Conservation (phyloP, 2,888 invertebrate species). For the Mamestra brassicae region DNA sequence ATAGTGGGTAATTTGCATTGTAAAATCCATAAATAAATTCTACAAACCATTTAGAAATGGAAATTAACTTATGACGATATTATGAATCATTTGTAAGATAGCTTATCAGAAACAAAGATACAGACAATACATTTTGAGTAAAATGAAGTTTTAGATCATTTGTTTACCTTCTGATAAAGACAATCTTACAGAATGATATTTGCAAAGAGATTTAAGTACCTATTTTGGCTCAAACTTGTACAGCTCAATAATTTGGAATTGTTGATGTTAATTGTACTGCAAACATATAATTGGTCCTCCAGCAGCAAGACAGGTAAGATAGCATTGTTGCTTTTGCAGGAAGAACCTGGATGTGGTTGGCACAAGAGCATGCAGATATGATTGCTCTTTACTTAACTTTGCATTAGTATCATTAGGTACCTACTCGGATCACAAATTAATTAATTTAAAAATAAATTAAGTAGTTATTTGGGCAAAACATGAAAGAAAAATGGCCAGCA, state of each 20-base stretch:
- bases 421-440: no score
- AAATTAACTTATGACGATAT: constrained; percentile 55
- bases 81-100: constrained; percentile 54
- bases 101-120: constrained; percentile 54
- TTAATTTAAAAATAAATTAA: no score
- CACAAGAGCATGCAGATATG: no score
- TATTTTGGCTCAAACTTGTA: neutral
- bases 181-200: constrained; percentile 11
- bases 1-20: no score
- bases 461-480: no score
- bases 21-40: neutral
- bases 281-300: neutral
- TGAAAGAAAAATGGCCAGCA: no score
- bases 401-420: no score
- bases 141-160: constrained; percentile 21
- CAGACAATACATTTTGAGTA: constrained; percentile 25
- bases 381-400: no score
- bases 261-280: neutral
- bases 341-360: no score
- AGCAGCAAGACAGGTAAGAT: no score
- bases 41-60: constrained; percentile 39
- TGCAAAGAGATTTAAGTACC: constrained; percentile 5
- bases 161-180: constrained; percentile 24
- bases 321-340: no score
- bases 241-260: neutral